Evolutionary conservation across 2,113 vertebrate genomes (phyloP).

Genomic region (Cygnus atratus): DNA sequence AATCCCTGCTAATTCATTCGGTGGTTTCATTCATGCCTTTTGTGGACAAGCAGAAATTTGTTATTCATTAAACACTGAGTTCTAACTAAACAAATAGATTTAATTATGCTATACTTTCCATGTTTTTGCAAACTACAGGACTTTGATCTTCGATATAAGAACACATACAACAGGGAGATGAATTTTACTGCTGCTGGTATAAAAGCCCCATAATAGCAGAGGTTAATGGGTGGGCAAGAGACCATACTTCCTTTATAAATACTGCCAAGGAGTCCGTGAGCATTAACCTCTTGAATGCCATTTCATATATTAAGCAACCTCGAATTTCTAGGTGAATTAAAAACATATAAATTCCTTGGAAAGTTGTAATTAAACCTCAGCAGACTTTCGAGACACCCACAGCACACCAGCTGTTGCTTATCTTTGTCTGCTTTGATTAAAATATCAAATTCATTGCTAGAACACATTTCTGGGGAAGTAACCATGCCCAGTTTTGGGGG

Average conservation of each 20-base stretch:
- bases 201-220: constrained; percentile 8
- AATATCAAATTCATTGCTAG: neutral
- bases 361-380: neutral
- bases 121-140: neutral
- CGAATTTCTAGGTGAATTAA: neutral
- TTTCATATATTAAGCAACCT: neutral
- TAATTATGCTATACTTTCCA: neutral
- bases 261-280: neutral
- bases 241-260: constrained; percentile 8
- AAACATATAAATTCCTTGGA: neutral
- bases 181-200: constrained; percentile 33
- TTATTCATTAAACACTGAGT: neutral
- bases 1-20: neutral
- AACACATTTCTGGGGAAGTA: neutral
- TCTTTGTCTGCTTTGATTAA: neutral
- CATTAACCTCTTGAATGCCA: neutral
- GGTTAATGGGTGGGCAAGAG: constrained; percentile 12
- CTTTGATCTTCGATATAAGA: neutral
- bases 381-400: neutral
- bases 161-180: neutral
- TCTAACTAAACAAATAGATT: neutral
- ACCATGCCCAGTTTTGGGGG: neutral
- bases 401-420: neutral
- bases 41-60: neutral
- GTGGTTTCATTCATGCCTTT: neutral